phyloP scores from a whole-genome alignment of 1,140 invertebrate species.

The Lepidurus arcticus region DNA sequence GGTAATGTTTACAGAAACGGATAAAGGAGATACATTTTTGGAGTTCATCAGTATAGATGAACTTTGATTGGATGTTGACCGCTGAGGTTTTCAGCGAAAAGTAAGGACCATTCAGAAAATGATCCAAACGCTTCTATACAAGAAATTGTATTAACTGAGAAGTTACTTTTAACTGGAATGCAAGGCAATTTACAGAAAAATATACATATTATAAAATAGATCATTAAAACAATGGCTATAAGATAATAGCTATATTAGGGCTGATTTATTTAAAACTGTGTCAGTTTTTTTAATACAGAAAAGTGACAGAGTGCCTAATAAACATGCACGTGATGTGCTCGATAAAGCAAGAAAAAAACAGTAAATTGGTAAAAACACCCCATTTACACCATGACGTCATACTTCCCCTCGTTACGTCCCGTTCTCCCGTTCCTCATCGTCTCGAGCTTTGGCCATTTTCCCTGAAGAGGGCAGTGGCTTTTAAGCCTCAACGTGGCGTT shows the following conservation, averaged over 20 bases:
- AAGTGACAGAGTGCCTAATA: too few species aligned
- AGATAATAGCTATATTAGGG: too few species aligned
- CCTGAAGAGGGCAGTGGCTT: constrained; percentile 17
- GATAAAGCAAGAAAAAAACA: too few species aligned
- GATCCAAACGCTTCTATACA: neutral
- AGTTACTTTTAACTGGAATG: too few species aligned
- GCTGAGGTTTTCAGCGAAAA: neutral
- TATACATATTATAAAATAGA: too few species aligned
- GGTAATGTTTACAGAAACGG: too few species aligned
- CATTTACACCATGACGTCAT: constrained; percentile 8
- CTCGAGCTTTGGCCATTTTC: neutral
- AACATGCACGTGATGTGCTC: neutral
- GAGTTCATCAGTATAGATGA: neutral
- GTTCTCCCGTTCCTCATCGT: neutral
- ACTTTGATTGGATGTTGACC: neutral
- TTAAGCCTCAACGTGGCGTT: constrained; percentile 12
- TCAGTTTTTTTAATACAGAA: too few species aligned
- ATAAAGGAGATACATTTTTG: too few species aligned
- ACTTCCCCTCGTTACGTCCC: neutral
- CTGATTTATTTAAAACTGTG: too few species aligned
- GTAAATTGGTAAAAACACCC: neutral
- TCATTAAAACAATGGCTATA: too few species aligned
- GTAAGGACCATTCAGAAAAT: neutral
- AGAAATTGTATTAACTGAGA: neutral
- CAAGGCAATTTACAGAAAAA: too few species aligned